Conservation (phyloP, 2,113 vertebrate genomes). For the Oncorhynchus nerka region DNA sequence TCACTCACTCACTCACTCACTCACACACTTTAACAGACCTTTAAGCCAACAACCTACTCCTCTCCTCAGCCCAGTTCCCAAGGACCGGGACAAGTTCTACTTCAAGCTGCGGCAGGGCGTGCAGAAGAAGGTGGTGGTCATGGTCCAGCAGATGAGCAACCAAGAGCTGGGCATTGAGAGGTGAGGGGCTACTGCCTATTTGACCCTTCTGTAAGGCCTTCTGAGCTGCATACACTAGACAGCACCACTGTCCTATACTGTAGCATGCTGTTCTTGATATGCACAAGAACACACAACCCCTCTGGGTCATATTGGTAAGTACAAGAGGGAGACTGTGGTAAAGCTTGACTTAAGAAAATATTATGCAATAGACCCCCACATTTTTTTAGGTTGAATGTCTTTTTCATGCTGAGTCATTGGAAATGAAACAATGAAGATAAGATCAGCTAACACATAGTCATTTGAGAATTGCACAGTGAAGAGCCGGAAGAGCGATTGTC, state of each 20-base stretch:
- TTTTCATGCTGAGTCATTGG: too few species aligned
- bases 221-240: not conserved
- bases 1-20: too few species aligned
- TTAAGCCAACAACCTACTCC: not conserved
- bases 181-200: slow-evolving; percentile 65
- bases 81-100: slow-evolving; percentile 96
- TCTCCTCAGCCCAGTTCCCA: slow-evolving; percentile 86
- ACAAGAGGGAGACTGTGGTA: too few species aligned
- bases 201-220: not conserved
- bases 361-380: too few species aligned
- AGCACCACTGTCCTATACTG: too few species aligned
- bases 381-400: too few species aligned
- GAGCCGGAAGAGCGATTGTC: too few species aligned
- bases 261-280: too few species aligned
- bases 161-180: slow-evolving; percentile 94
- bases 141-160: slow-evolving; percentile 92
- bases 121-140: slow-evolving; percentile 93
- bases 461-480: not conserved
- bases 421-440: too few species aligned
- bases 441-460: not conserved
- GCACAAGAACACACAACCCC: too few species aligned
- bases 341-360: too few species aligned
- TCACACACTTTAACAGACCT: not conserved
- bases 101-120: slow-evolving; percentile 94
- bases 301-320: too few species aligned